A percentile compares a stretch with the other conserved stretches of the same genome.
Conservation (phyloP, 2,888 invertebrate genomes). For the Tridacna crocea region DNA sequence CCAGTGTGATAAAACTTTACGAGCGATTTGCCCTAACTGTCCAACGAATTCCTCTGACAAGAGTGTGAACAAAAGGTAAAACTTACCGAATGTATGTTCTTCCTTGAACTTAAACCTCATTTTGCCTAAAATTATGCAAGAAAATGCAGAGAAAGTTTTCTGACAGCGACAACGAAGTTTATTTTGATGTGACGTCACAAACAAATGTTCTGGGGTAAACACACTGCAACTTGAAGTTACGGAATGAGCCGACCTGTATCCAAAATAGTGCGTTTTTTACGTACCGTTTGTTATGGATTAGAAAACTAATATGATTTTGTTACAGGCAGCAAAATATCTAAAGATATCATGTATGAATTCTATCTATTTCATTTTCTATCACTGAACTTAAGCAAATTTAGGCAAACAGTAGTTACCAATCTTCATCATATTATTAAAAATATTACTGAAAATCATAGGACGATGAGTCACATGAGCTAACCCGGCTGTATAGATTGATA, state of each 20-base stretch:
- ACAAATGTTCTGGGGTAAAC: neutral
- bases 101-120: conserved; percentile 84
- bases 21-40: neutral
- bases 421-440: too few species aligned
- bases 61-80: neutral
- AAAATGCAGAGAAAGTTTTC: neutral
- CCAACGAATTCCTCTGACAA: neutral
- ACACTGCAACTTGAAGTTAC: neutral
- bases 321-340: neutral
- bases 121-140: neutral
- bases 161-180: conserved; percentile 14
- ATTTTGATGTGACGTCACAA: conserved; percentile 19
- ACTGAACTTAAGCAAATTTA: too few species aligned
- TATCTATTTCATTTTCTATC: neutral
- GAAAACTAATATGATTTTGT: neutral
- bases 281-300: neutral
- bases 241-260: neutral
- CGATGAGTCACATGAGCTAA: too few species aligned
- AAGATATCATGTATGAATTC: neutral
- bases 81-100: conserved; percentile 82
- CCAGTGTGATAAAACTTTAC: neutral
- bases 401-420: too few species aligned
- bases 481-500: too few species aligned
- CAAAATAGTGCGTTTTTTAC: neutral
- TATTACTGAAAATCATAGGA: too few species aligned